Evolutionary conservation across 1,140 invertebrate genomes (phyloP).

Genomic region (Drosophila athabasca): DNA sequence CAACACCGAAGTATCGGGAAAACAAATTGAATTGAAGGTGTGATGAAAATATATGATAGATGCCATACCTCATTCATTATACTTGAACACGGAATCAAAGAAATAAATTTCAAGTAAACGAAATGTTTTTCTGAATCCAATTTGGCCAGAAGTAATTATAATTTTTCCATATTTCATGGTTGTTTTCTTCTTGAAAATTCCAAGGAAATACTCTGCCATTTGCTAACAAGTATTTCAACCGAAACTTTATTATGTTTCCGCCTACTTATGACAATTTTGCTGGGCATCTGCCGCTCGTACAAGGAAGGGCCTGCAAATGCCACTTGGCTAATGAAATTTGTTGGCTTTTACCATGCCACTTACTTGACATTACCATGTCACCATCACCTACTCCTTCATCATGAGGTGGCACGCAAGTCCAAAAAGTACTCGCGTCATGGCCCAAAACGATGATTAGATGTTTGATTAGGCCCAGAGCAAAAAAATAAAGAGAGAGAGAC

Average conservation of each 20-base stretch:
- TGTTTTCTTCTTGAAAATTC: too few relatives aligned
- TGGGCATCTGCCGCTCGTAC: neutral
- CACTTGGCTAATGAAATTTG: slow-evolving; percentile 37
- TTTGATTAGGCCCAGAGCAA: slow-evolving; percentile 22
- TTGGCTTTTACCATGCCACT: neutral
- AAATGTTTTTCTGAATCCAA: too few relatives aligned
- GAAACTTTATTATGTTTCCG: neutral
- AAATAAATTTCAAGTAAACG: too few relatives aligned
- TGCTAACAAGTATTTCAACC: too few relatives aligned
- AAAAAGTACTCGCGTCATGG: slow-evolving; percentile 47
- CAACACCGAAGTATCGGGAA: too few relatives aligned
- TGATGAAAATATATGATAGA: too few relatives aligned
- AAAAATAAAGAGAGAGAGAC: slow-evolving; percentile 3
- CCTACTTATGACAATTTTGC: slow-evolving; percentile 14
- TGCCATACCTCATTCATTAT: too few relatives aligned
- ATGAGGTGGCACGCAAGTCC: slow-evolving; percentile 52
- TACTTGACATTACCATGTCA: slow-evolving; percentile 29
- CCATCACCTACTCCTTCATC: slow-evolving; percentile 46
- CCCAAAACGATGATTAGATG: slow-evolving; percentile 41
- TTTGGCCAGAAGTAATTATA: too few relatives aligned
- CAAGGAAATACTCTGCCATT: too few relatives aligned
- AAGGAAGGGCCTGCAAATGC: neutral
- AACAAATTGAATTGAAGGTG: too few relatives aligned
- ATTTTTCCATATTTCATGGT: too few relatives aligned
- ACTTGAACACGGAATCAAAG: too few relatives aligned